A percentile compares a stretch with the other conserved stretches of the same genome.
These are phyloP conservation scores for Scolopax mira DNA, from an alignment of 2,113 vertebrate genomes.

Conservation along the genomic window DNA sequence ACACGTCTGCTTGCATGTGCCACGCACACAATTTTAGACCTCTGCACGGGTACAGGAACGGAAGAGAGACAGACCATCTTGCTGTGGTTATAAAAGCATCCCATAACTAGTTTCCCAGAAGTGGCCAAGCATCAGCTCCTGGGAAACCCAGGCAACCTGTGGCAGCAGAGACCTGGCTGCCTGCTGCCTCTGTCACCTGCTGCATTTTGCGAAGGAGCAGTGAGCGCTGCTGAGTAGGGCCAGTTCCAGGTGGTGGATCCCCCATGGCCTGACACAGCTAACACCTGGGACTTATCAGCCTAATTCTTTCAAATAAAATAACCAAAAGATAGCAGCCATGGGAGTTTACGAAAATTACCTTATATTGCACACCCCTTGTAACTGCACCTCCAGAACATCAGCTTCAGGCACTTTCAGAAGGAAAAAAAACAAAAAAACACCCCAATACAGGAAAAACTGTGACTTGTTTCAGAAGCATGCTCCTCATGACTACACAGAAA, in stretches of 20 bases:
- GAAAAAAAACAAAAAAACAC: no score
- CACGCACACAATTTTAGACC: not conserved
- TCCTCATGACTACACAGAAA: not conserved
- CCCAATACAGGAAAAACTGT: slow-evolving; percentile 6
- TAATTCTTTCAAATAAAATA: not conserved
- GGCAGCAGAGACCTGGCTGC: not conserved
- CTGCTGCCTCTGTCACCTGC: accelerated
- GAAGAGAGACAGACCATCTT: not conserved
- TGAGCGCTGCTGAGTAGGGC: not conserved
- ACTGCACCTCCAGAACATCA: not conserved
- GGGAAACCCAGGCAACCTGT: not conserved
- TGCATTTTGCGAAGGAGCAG: not conserved
- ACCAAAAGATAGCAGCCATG: not conserved
- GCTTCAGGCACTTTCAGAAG: not conserved
- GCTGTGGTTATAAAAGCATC: not conserved
- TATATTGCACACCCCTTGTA: not conserved
- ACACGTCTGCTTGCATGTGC: not conserved
- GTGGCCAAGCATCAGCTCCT: not conserved
- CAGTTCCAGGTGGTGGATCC: not conserved
- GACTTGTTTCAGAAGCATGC: not conserved
- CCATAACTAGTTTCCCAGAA: not conserved
- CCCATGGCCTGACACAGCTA: not conserved
- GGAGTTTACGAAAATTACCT: not conserved
- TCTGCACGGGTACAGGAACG: not conserved
- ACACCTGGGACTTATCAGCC: not conserved